Base-by-base conservation (phyloP, 2,888 invertebrate genomes). In the Meteorus cinctellus region DNA sequence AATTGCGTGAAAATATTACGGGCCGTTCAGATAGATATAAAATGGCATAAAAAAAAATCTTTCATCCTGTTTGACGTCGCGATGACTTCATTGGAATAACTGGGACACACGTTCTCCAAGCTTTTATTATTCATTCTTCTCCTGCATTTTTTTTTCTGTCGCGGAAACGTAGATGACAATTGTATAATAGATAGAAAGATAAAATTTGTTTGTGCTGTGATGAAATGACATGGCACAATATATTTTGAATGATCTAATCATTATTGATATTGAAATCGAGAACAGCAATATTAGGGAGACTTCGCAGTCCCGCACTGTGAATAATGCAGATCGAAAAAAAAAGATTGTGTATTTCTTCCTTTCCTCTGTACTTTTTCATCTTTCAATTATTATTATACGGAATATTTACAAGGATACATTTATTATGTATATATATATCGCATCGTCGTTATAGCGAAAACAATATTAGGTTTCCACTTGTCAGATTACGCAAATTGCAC, bases 391-490 rank as follows among this genome's bases (percentile, higher is more conserved):
- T 55, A 55, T 55, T n/a, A 36, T n/a, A 31, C n/a, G 72, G 63
- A 72, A 48, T 72, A 72, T 72, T 63, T 72, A 72, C 72, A 72
- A 62, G 41, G 51, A 59, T 65, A 71, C 60, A 71, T 72, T 48
- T 19, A 62, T 41, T 27, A 62, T 72, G 27, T 27, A 36, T 62
- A 60, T 48, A 48, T 63, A 63, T 63, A 63, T 55, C 55, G 55
- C 55, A 55, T 55, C 24, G n/a, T 55, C 55, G 55, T 55, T 24
- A 24, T 55, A 55, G 55, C 19, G 24, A 19, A 19, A 55, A 19
- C 19, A 55, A 55, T 19, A 19, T 55, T 19, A n/a, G 59, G n/a
- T 10, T 51, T 55, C 29, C 10, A 16, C 34, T 65, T 31, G 48
- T 55, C 29, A 72, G 34, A 29, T 72, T 63, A 72, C 45, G 41